Evolutionary conservation across 2,113 vertebrate genomes (phyloP), one percentile per base, ranked within the genome.

Genomic region (Gallinago undulata): DNA sequence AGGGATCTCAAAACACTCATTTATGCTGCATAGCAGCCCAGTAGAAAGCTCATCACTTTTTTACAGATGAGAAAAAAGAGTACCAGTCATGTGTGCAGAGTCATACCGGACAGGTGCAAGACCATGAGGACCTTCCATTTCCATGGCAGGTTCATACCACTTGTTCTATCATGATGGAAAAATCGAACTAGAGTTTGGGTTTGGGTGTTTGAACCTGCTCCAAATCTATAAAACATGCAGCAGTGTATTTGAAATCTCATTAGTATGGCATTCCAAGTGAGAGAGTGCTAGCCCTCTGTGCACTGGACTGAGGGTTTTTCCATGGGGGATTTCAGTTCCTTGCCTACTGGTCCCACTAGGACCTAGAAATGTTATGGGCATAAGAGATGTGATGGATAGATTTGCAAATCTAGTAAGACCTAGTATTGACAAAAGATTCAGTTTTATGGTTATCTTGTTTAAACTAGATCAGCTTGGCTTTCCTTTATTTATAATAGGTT

Each of bases 71-170:
- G 7, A 28, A 53, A 55, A 55, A 84, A 45, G 12, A 37, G 11
- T 39, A 51, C 3, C 31, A 41, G 51, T 24, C 25, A 3, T 18
- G 16, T 82, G 5, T 33, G 8, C 39, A 45, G 39, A 56, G n/a
- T 66, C 35, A 69, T 30, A 57, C 11, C 22, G n/a, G 19, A 55
- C 4, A 69, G 9, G 4, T 19, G 6, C 14, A 31, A 79, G 75
- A 88, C 83, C 13, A 8, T n/a, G 28, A 69, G 33, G 33, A 45
- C 4, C 1, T 10, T 39, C 16, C 23, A 4, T 5, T 74, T 87
- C 30, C 1, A 0, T n/a, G 4, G 6, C 50, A 94, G 6, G 9
- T 33, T 77, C 45, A n/a, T 3, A 41, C 1, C 3, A 19, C 7
- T 63, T 70, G 4, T n/a, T 90, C 33, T 28, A 5, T n/a, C 8